Evolutionary conservation across 64 coral and sea anemone genomes (phyloP).

Genomic region (Astreopora myriophthalma): DNA sequence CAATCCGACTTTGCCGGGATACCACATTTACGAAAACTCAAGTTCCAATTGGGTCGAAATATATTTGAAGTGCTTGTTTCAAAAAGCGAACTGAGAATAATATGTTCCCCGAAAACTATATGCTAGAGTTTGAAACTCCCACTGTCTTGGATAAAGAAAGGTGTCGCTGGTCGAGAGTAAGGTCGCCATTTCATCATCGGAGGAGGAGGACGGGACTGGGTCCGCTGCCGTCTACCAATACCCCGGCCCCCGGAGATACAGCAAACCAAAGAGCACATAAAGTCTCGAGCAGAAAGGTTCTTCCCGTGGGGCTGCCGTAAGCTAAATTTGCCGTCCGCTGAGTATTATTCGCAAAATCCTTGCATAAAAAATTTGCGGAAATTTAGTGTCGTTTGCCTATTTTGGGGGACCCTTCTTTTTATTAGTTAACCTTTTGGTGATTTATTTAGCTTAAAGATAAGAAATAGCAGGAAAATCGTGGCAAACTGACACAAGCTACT

Average conservation of each 20-base stretch:
- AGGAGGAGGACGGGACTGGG: not conserved
- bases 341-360: not conserved
- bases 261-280: conserved; percentile 1
- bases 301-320: not conserved
- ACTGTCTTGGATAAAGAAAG: not conserved
- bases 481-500: no score
- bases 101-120: not conserved
- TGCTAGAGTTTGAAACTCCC: not conserved
- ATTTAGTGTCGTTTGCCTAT: no score
- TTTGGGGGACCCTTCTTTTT: no score
- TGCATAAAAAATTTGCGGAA: no score
- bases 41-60: not conserved
- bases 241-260: not conserved
- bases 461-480: no score
- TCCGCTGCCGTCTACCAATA: not conserved
- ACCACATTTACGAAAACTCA: not conserved
- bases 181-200: not conserved
- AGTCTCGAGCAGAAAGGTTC: not conserved
- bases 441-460: not conserved
- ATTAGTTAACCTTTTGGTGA: not conserved
- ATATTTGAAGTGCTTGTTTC: not conserved
- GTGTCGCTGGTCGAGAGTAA: not conserved
- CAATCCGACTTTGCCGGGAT: not conserved
- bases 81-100: not conserved
- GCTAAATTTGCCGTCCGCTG: not conserved